phyloP scores from a whole-genome alignment of 2,797 vertebrate genomes.

The Geotrypetes seraphini region DNA sequence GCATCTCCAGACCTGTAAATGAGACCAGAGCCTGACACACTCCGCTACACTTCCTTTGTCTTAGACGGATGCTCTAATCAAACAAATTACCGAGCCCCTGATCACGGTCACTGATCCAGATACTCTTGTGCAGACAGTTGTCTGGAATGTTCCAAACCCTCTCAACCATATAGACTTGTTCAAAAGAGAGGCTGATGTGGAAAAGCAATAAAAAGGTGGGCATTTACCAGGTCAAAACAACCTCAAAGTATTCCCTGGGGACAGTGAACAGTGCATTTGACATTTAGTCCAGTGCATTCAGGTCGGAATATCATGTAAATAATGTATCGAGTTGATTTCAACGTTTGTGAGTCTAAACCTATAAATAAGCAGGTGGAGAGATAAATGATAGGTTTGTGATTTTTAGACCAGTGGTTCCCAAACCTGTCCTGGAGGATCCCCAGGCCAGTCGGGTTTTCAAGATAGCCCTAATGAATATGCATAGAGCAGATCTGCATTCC shows the following conservation, averaged over 20 bases:
- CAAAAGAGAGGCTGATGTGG: slow-evolving; percentile 22
- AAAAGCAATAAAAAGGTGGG: slow-evolving; percentile 33
- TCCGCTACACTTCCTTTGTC: slow-evolving; percentile 50
- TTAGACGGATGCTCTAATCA: slow-evolving; percentile 53
- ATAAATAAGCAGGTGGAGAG: no score
- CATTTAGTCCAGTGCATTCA: background rate
- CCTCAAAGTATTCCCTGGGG: background rate
- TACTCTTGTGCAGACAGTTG: slow-evolving; percentile 35
- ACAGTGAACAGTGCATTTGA: background rate
- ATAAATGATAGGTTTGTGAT: no score
- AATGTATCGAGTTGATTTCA: no score
- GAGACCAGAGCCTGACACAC: slow-evolving; percentile 58
- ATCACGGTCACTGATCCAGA: slow-evolving; percentile 42
- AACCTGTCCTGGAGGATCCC: no score
- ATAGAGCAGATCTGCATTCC: no score
- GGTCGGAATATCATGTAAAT: background rate
- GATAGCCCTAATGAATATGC: no score
- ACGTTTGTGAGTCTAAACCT: no score
- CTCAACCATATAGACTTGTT: slow-evolving; percentile 12
- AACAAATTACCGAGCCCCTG: slow-evolving; percentile 42
- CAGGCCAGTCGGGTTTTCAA: no score
- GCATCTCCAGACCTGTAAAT: slow-evolving; percentile 65
- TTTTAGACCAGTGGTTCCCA: no score
- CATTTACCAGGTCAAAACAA: slow-evolving; percentile 8
- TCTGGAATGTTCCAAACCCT: slow-evolving; percentile 37